Conservation (phyloP, 1,140 invertebrate genomes). For the Atopsyche davidsoni region DNA sequence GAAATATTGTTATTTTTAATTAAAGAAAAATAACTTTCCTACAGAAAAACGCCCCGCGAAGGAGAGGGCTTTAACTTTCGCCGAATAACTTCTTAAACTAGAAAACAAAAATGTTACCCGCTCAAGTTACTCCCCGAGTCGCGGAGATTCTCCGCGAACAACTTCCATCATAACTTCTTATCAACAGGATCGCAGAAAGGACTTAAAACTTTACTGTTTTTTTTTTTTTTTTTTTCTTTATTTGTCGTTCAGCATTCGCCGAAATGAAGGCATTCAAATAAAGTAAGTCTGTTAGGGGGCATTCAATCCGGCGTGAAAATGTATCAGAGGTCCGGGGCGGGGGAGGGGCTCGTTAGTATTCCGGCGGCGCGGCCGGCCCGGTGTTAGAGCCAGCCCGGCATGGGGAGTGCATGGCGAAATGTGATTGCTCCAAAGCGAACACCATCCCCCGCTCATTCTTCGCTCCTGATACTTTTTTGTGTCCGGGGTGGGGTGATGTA, state of each 20-base stretch:
- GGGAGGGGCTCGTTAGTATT: conserved; percentile 19
- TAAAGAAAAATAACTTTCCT: background rate
- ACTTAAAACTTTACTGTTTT: conserved; percentile 14
- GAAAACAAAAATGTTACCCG: too few species aligned
- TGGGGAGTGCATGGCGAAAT: conserved; percentile 17
- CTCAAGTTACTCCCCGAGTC: conserved; percentile 7
- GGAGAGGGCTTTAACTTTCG: background rate
- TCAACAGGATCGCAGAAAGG: conserved; percentile 12
- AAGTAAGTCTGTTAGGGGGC: conserved; percentile 25
- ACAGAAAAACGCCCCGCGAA: background rate
- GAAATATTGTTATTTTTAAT: too few species aligned
- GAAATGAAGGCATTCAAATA: conserved; percentile 29
- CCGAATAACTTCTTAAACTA: background rate
- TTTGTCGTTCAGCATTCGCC: conserved; percentile 14
- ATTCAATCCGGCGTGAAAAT: conserved; percentile 20
- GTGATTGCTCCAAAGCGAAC: conserved; percentile 17
- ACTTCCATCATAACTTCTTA: conserved; percentile 18
- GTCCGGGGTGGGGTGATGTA: background rate
- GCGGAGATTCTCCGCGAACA: conserved; percentile 4
- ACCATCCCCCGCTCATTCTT: conserved; percentile 3
- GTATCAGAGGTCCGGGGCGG: conserved; percentile 13
- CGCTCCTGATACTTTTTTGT: conserved; percentile 9
- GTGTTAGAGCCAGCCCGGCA: conserved; percentile 20
- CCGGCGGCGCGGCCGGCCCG: conserved; percentile 14
- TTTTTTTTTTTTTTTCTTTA: conserved; percentile 14